phyloP scores from a whole-genome alignment of 2,888 invertebrate genomes.

The Trichogramma evanescens region DNA sequence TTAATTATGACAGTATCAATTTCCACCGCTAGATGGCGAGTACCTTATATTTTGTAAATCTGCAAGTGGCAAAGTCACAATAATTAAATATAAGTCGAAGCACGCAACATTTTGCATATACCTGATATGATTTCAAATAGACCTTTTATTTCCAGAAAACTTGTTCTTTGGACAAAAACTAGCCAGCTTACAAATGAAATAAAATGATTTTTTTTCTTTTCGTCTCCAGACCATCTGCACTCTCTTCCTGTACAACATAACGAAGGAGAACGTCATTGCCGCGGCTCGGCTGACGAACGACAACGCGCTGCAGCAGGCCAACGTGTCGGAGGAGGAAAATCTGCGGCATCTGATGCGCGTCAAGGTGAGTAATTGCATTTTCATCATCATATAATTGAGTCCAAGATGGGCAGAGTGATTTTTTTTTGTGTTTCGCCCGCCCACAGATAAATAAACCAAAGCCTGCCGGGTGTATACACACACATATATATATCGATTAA shows the following conservation, averaged over 20 bases:
- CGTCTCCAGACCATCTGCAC: conserved; percentile 72
- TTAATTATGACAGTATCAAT: no score
- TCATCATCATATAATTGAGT: background rate
- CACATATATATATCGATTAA: no score
- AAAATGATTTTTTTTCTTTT: conserved; percentile 21
- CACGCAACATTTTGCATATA: no score
- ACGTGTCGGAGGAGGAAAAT: conserved; percentile 54
- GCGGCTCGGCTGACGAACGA: conserved; percentile 68
- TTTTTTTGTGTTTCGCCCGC: background rate
- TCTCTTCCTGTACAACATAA: conserved; percentile 75
- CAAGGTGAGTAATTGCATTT: conserved; percentile 43
- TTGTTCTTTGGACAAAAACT: background rate
- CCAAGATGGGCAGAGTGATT: background rate
- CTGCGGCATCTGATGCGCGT: conserved; percentile 45
- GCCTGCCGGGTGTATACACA: no score
- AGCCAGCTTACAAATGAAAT: no score
- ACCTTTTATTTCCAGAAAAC: background rate
- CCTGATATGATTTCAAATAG: no score
- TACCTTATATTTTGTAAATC: no score
- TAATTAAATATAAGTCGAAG: no score
- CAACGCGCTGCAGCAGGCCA: conserved; percentile 35
- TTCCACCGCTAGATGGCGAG: no score
- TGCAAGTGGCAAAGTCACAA: no score
- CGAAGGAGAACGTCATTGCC: conserved; percentile 82
- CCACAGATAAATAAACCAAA: background rate